Base-by-base conservation (phyloP, 1,140 invertebrate species). In the Acromyrmex heyeri region DNA sequence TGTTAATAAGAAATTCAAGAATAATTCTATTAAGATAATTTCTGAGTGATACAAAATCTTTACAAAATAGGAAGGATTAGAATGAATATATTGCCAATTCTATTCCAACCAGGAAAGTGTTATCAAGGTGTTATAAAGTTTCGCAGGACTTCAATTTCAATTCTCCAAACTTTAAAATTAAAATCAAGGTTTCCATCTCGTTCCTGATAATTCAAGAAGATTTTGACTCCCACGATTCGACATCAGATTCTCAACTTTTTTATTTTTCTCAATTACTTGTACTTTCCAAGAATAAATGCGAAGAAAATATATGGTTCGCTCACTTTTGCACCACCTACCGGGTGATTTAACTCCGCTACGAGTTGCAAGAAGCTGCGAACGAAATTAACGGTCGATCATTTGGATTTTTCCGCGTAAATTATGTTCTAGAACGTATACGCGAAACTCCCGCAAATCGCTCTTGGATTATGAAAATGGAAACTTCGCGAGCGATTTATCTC, bases 331-430 rank as follows among this genome's bases (percentile, higher is more conserved):
- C 55, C 69, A 30, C 18, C 65, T 48, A 57, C 53, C n/a, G 34
- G 62, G 79, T 61, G 79, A 83, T 83, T 83, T 83, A 83, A 61
- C 53, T 73, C 69, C 55, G 55, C 30, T 53, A 24, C 53, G 67
- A 82, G 53, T 72, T 72, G 53, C 57, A 55, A 73, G 69, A 61
- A 83, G 67, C 64, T 82, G 69, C 79, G 67, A 61, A 69, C 27
- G 62, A 55, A 81, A 83, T 83, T 83, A 83, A 83, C 79, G 79
- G 79, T 83, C 79, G 79, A 83, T 83, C 79, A 73, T 83, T 48
- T 73, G 55, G 67, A 83, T 73, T 73, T 83, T 83, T 83, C 24
- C 55, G 55, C 79, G 79, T 83, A 83, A 83, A 83, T 83, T 83
- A 83, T 18, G 55, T n/a, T 44, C 18, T 16, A 16, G 34, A 59